Evolutionary conservation across 2,888 invertebrate genomes (phyloP), one percentile per base, ranked within the genome.

Genomic region (Allacma fusca): DNA sequence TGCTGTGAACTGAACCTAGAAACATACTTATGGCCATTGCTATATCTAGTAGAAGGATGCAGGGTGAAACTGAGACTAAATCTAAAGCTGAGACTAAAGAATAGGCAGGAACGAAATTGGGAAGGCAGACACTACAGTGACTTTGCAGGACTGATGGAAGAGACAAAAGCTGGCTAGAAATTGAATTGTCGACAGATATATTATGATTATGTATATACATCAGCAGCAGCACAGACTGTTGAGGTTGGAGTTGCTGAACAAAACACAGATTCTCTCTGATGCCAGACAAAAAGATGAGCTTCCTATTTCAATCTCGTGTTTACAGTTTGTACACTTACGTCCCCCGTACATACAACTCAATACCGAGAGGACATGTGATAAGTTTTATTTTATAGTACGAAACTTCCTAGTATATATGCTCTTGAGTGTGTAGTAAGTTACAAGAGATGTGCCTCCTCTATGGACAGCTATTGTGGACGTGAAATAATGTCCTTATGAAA

Each of bases 221-320:
- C 50, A 50, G 4, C 50, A n/a, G 50, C 50, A 50, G 50, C 50
- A 50, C 19, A 50, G 50, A 50, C 16, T 50, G 50, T 50, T 50
- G 50, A 50, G 50, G n/a, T 50, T 50, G 50, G 50, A 50, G n/a
- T n/a, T 50, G 50, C 16, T 50, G 50, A 50, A 50, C 50, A 50
- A 50, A 50, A 50, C 50, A 50, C n/a, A 50, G 50, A 50, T 50
- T 50, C 50, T 50, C 16, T n/a, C 50, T 16, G 50, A 50, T 50
- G 50, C 50, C 50, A 71, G 71, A 71, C 71, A 71, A 57, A 65
- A 71, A 71, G 71, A 71, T 71, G 71, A 71, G 71, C 71, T 71
- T 71, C 71, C 71, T 29, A 44, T 71, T 50, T 71, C 29, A n/a
- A 29, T 57, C 57, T 71, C 5, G n/a, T 40, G 34, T n/a, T 65